Evolutionary conservation across 2,888 invertebrate genomes (phyloP).

Genomic region (Galeruca laticollis): DNA sequence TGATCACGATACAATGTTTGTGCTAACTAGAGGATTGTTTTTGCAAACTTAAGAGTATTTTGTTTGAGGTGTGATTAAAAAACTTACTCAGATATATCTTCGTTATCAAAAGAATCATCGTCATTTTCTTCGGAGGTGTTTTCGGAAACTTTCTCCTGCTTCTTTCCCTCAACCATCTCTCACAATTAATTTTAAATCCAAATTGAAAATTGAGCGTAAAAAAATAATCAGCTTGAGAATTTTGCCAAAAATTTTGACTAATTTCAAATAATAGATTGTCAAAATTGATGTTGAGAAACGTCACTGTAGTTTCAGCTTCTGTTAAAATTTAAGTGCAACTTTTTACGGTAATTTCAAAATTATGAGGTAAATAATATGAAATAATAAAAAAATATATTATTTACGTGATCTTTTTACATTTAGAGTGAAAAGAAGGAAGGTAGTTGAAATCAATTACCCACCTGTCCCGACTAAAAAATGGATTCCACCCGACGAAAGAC

Average conservation of each 20-base stretch:
- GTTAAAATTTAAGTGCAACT: constrained; percentile 38
- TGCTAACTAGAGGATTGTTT: too few relatives aligned
- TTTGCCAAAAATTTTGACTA: background rate
- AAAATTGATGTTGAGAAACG: background rate
- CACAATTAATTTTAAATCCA: constrained; percentile 7
- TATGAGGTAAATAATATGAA: constrained; percentile 31
- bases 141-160: background rate
- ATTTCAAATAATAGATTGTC: background rate
- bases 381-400: background rate
- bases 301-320: background rate
- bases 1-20: too few relatives aligned
- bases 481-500: constrained; percentile 60
- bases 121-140: background rate
- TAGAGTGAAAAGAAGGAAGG: constrained; percentile 37
- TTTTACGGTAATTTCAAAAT: constrained; percentile 18
- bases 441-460: constrained; percentile 59
- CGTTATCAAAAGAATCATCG: background rate
- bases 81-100: background rate
- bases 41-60: too few relatives aligned
- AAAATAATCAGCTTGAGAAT: background rate
- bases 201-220: background rate
- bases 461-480: constrained; percentile 62
- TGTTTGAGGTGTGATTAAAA: background rate
- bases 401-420: background rate
- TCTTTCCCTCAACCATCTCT: background rate